phyloP scores from a whole-genome alignment of 1,140 invertebrate species.

The Drosophila arizonae region DNA sequence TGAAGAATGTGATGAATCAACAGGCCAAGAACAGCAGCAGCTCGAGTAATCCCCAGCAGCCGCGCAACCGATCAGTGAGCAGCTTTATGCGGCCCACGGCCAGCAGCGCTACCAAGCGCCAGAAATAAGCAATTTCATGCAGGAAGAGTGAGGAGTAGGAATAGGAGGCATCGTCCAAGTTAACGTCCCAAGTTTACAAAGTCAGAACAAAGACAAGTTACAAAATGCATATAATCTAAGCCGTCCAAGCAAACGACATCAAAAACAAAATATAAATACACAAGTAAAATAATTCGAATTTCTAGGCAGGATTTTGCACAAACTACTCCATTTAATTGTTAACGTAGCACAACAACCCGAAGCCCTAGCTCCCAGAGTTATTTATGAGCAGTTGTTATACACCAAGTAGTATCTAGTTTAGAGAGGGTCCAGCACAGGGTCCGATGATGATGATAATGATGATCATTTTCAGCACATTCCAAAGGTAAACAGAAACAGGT shows the following conservation, averaged over 20 bases:
- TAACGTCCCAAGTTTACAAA: slow-evolving; percentile 67
- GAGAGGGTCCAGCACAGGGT: slow-evolving; percentile 42
- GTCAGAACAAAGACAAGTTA: slow-evolving; percentile 47
- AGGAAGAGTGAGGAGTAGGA: neutral
- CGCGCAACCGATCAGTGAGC: slow-evolving; percentile 75
- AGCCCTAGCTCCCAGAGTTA: slow-evolving; percentile 33
- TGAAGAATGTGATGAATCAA: slow-evolving; percentile 71
- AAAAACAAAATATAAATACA: slow-evolving; percentile 7
- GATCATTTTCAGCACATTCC: slow-evolving; percentile 60
- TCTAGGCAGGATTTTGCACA: slow-evolving; percentile 65
- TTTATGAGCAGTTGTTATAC: slow-evolving; percentile 55
- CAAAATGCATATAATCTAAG: slow-evolving; percentile 70
- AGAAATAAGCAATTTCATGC: slow-evolving; percentile 46
- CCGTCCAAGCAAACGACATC: slow-evolving; percentile 66
- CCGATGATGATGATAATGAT: slow-evolving; percentile 11
- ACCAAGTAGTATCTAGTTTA: slow-evolving; percentile 44
- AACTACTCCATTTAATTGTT: slow-evolving; percentile 50
- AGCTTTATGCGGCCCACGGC: slow-evolving; percentile 85
- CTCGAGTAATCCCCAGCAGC: slow-evolving; percentile 34
- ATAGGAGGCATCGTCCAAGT: slow-evolving; percentile 47
- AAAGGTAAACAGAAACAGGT: slow-evolving; percentile 46
- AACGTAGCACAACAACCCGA: slow-evolving; percentile 35
- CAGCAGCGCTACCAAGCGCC: slow-evolving; percentile 83
- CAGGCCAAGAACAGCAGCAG: slow-evolving; percentile 49
- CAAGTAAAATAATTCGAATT: slow-evolving; percentile 66